Base-by-base conservation (phyloP, 2,797 vertebrate genomes). In the Psittacula derbiana region DNA sequence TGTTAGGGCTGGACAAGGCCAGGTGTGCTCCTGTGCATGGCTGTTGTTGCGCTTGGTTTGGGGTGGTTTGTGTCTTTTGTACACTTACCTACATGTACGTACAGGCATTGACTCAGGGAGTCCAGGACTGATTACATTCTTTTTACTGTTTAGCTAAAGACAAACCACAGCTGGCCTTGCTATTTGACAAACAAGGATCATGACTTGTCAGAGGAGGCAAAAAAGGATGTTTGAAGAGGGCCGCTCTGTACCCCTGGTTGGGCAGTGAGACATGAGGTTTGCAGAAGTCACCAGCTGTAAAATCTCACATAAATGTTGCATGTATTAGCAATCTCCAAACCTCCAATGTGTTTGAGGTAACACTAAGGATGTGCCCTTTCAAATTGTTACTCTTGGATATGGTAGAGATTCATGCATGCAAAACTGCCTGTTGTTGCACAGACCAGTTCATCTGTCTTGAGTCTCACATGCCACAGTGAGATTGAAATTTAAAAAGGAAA, bases 41-140 rank as follows among this genome's bases (percentile, higher is more conserved):
- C 24, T 36, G 27, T 1, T 49, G 43, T 61, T 36, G 30, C 7
- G 28, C 75, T 86, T 49, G 47, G 11, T 89, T 94, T 84, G 89
- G 98, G 98, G 95, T 99, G 69, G 96, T 98, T 65, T 98, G 98
- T 70, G 98, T 98, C 58, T 96, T 99, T 99, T 93, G 98, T 98
- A 36, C 98, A 98, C 88, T 98, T 98, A 91, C 98, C 98, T 90
- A 97, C 97, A 3, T 97, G 98, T 36, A 28, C 0, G 0, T 27
- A 23, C 52, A 60, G 65, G 21, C 41, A 25, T 41, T 71, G 23
- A 11, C 61, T 55, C 33, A 12, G 25, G 30, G 11, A 71, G 25
- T n/a, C 65, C 17, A 16, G 49, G 33, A 18, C 20, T 24, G 8
- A 33, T 67, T 36, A 23, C 20, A 38, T 33, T 28, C 4, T 3